Base-by-base conservation (phyloP, 1,140 invertebrate species). In the Oscheius sp. region DNA sequence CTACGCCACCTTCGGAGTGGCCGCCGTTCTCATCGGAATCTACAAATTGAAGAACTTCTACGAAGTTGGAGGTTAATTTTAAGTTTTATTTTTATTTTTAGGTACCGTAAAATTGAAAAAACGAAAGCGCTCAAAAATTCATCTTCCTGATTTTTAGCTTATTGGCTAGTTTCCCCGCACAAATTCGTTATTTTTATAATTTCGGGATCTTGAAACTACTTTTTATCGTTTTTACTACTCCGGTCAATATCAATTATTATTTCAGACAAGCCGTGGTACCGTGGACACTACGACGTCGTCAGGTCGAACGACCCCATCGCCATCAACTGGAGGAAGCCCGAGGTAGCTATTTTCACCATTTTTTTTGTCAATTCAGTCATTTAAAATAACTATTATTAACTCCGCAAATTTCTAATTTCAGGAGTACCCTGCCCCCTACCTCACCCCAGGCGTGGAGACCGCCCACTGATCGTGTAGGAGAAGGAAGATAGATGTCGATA, bases 401-500 rank as follows among this genome's bases (percentile, higher is more conserved):
- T n/a, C n/a, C n/a, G n/a, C n/a, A n/a, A n/a, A n/a, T n/a, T n/a
- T n/a, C 32, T 36, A 3, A 7, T 69, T 73, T 29, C 65, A 76
- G 61, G 76, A 78, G 29, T 78, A 78, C 55, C 76, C 76, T 10
- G 73, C 76, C 18, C 76, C 73, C n/a, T 78, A 78, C 32, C 68
- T 78, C 23, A 65, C 68, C 36, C 46, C 61, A 23, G 62, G 34
- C 13, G 31, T 71, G 18, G 67, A 68, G 23, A 68, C 67, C 18
- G 67, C 67, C 31, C 32, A 68, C 55, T n/a, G n/a, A n/a, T n/a
- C n/a, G n/a, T n/a, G n/a, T n/a, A n/a, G n/a, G n/a, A n/a, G n/a
- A n/a, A n/a, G n/a, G n/a, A n/a, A n/a, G n/a, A n/a, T n/a, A n/a
- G n/a, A n/a, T n/a, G n/a, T n/a, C n/a, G n/a, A n/a, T n/a, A n/a